These are phyloP conservation scores for Drosophila suboccidentalis DNA, from an alignment of 2,888 invertebrate genomes.

Conservation along the genomic window DNA sequence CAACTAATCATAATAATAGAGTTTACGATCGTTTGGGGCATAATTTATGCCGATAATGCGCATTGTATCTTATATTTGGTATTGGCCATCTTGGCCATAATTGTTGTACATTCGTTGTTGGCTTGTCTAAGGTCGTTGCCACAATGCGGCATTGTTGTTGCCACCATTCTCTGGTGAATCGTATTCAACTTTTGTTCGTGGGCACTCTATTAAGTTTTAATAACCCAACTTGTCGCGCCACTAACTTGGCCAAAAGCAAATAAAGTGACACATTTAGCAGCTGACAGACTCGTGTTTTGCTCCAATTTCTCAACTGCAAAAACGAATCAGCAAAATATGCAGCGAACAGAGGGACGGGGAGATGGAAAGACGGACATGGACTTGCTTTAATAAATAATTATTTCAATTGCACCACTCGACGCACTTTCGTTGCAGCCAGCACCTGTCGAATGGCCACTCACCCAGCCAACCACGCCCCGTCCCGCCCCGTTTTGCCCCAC, in stretches of 20 bases:
- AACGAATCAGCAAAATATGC: constrained; percentile 42
- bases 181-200: constrained; percentile 21
- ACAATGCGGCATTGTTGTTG: constrained; percentile 63
- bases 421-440: constrained; percentile 64
- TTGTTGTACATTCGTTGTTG: constrained; percentile 44
- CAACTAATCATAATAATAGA: constrained; percentile 46
- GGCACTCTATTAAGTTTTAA: constrained; percentile 23
- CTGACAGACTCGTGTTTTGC: constrained; percentile 37
- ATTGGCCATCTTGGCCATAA: constrained; percentile 27
- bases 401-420: constrained; percentile 61
- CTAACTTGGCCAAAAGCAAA: constrained; percentile 49
- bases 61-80: constrained; percentile 50
- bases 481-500: background rate
- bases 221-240: constrained; percentile 10
- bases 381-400: constrained; percentile 67
- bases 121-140: constrained; percentile 53
- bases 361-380: background rate
- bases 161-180: constrained; percentile 9
- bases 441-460: constrained; percentile 25
- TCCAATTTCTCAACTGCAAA: constrained; percentile 57
- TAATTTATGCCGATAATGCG: constrained; percentile 63
- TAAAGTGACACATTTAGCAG: constrained; percentile 63
- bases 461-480: background rate
- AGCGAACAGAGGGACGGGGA: background rate
- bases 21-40: constrained; percentile 41